Conservation (phyloP, 2,797 vertebrate genomes). For the Ibycter americanus region DNA sequence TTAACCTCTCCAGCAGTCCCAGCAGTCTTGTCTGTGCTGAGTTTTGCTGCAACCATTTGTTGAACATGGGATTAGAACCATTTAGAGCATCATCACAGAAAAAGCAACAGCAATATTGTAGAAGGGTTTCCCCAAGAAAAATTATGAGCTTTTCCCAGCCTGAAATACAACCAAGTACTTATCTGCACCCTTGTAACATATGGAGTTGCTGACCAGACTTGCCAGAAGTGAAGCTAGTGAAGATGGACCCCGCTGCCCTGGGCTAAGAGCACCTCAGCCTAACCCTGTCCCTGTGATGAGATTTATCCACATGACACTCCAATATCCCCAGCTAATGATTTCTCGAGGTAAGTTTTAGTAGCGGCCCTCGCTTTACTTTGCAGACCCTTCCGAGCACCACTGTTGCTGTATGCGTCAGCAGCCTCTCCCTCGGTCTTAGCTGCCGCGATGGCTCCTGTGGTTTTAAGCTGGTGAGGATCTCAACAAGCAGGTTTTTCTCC, state of each 20-base stretch:
- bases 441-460: background rate
- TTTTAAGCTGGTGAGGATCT: background rate
- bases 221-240: background rate
- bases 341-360: background rate
- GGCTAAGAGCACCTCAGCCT: background rate
- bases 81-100: background rate
- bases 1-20: background rate
- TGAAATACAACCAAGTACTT: background rate
- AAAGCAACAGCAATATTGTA: background rate
- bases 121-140: background rate
- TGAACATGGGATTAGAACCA: background rate
- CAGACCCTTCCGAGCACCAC: background rate
- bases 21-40: background rate
- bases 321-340: background rate
- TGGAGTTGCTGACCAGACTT: background rate
- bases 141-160: background rate
- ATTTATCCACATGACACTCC: background rate
- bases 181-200: background rate
- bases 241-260: background rate
- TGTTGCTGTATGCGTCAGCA: background rate
- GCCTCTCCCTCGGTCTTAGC: background rate
- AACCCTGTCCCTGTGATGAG: background rate
- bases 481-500: background rate
- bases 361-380: background rate
- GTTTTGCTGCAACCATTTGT: background rate